phyloP scores from a whole-genome alignment of 2,797 vertebrate species.

The Gymnoscopelus braueri region DNA sequence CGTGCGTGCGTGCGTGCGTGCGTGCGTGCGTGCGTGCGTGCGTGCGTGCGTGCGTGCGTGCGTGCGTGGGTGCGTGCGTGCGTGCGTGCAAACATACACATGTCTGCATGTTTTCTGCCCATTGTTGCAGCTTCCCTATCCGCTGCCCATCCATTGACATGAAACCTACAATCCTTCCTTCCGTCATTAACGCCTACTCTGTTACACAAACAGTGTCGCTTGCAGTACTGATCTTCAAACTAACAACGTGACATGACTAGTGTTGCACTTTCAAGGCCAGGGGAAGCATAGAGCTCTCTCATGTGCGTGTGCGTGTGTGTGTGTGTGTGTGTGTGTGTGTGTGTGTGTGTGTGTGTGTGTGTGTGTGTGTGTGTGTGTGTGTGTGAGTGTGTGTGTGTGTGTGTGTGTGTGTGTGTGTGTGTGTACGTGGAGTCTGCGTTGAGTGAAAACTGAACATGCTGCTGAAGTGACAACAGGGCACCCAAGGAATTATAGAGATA shows the following conservation, averaged over 20 bases:
- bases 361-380: not conserved
- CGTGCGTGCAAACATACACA: too few relatives aligned
- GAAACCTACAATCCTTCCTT: constrained; percentile 1
- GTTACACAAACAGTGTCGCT: too few relatives aligned
- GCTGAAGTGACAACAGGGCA: constrained; percentile 31
- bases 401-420: not conserved
- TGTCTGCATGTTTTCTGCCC: not conserved
- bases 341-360: not conserved
- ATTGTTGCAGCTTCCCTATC: constrained; percentile 15
- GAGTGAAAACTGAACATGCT: constrained; percentile 37
- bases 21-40: too few relatives aligned
- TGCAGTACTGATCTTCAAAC: too few relatives aligned
- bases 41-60: too few relatives aligned
- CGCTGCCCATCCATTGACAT: constrained; percentile 50
- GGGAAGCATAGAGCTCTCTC: constrained; percentile 26
- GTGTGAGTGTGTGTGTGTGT: constrained; percentile 3
- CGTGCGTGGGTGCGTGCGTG: too few relatives aligned
- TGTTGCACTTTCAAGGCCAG: constrained; percentile 49
- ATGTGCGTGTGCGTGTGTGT: constrained; percentile 7
- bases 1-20: too few relatives aligned
- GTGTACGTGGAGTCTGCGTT: not conserved
- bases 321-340: not conserved
- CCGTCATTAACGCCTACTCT: constrained; percentile 14
- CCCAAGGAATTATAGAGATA: not conserved
- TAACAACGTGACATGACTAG: not conserved